A percentile compares a stretch with the other conserved stretches of the same genome.
These are phyloP conservation scores for Atethmia centrago DNA, from an alignment of 2,888 invertebrate species.

Conservation along the genomic window DNA sequence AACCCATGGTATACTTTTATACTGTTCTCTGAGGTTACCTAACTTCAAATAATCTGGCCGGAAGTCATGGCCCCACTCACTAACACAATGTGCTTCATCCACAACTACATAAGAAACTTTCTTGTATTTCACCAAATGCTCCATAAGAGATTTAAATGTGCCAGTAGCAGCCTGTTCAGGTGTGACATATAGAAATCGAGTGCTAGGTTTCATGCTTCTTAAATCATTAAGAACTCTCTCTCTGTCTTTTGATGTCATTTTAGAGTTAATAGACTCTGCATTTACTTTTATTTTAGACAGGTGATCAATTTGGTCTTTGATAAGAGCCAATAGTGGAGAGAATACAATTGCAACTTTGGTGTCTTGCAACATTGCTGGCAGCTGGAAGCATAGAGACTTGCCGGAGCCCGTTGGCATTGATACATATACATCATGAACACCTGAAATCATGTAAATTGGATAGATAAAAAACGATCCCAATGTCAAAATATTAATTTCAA, in stretches of 20 bases:
- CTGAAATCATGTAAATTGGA: conserved; percentile 85
- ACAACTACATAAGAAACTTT: conserved; percentile 97
- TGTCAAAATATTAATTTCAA: conserved; percentile 3
- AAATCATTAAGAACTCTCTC: conserved; percentile 95
- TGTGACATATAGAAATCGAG: conserved; percentile 97
- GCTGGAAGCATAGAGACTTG: conserved; percentile 99
- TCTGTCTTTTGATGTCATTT: conserved; percentile 94
- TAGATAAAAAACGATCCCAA: not conserved
- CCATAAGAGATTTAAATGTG: conserved; percentile 93
- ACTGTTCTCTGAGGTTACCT: conserved; percentile 90
- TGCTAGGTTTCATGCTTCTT: conserved; percentile 93
- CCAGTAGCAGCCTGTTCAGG: conserved; percentile 98
- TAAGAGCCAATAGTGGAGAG: conserved; percentile 98
- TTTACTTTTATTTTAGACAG: conserved; percentile 94
- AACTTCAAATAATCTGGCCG: conserved; percentile 98
- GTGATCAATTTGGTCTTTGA: conserved; percentile 99
- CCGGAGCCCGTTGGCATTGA: conserved; percentile 99
- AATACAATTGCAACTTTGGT: conserved; percentile 97
- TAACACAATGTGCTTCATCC: conserved; percentile 99
- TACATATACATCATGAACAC: conserved; percentile 97
- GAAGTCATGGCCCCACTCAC: conserved; percentile 99
- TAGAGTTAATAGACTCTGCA: conserved; percentile 98
- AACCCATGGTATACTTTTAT: conserved; percentile 94
- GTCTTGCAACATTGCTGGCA: conserved; percentile 96
- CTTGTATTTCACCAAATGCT: conserved; percentile 93